Evolutionary conservation across 1,140 invertebrate species (phyloP).

Genomic region (Zaprionus africanus): DNA sequence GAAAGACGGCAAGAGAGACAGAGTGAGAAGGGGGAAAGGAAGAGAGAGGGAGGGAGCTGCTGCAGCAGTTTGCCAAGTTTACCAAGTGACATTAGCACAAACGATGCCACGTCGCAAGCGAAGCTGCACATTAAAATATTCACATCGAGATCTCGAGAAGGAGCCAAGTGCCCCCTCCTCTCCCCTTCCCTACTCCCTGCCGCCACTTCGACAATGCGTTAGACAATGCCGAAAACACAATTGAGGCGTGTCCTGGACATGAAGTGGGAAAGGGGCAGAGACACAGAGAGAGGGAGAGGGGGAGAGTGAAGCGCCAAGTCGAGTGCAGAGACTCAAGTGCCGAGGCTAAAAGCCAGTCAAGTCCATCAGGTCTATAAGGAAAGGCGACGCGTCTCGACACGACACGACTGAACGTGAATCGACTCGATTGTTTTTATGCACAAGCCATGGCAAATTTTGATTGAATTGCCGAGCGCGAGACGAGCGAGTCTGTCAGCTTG

Average conservation of each 20-base stretch:
- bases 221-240: conserved; percentile 81
- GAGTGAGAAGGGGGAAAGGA: conserved; percentile 4
- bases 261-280: conserved; percentile 20
- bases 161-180: conserved; percentile 21
- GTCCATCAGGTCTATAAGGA: conserved; percentile 26
- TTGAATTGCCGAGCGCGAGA: conserved; percentile 58
- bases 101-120: conserved; percentile 28
- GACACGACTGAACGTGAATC: conserved; percentile 41
- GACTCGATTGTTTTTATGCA: conserved; percentile 75
- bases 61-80: conserved; percentile 62
- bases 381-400: conserved; percentile 16
- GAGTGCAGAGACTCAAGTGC: conserved; percentile 26
- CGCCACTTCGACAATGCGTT: conserved; percentile 58
- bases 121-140: conserved; percentile 49
- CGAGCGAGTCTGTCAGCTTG: conserved; percentile 37
- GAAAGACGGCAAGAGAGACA: conserved; percentile 24
- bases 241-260: conserved; percentile 71
- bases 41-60: background rate
- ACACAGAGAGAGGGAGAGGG: background rate
- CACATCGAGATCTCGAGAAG: conserved; percentile 30
- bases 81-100: conserved; percentile 80
- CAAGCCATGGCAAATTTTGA: conserved; percentile 69
- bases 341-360: conserved; percentile 54
- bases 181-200: too few species aligned
- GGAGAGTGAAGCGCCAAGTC: background rate